Percentiles rank a stretch among this genome's conserved stretches.
phyloP scores from a whole-genome alignment of 1,140 invertebrate species.

The Lepidotrigona ventralis region DNA sequence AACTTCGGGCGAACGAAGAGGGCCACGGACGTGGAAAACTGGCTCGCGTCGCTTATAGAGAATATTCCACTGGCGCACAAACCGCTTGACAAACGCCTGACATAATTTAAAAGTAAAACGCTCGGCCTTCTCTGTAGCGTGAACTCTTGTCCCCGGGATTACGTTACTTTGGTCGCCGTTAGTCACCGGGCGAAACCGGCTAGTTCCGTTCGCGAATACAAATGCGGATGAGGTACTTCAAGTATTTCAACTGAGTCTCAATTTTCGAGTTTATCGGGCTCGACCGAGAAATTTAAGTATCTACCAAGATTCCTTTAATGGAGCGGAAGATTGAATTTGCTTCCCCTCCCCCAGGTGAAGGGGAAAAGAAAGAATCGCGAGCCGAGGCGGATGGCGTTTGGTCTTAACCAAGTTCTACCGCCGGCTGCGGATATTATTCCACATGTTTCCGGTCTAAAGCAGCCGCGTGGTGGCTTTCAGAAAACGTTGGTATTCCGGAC shows the following conservation, averaged over 20 bases:
- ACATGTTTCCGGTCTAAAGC: conserved; percentile 28
- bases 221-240: neutral
- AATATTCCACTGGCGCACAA: conserved; percentile 41
- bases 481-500: neutral
- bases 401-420: neutral
- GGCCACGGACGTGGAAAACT: neutral
- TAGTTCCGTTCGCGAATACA: conserved; percentile 13
- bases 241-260: neutral
- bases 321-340: conserved; percentile 40
- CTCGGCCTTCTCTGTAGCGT: conserved; percentile 4
- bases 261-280: conserved; percentile 29
- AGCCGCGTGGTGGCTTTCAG: neutral
- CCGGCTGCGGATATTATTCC: conserved; percentile 8
- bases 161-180: conserved; percentile 7
- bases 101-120: conserved; percentile 42
- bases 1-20: neutral
- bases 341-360: too few species aligned
- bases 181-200: neutral
- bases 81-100: conserved; percentile 37
- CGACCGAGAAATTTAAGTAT: conserved; percentile 15
- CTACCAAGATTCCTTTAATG: conserved; percentile 33
- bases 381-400: neutral
- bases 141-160: conserved; percentile 21
- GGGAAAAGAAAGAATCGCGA: neutral
- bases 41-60: neutral